Evolutionary conservation across 2,888 invertebrate genomes (phyloP).

Genomic region (Colostygia pectinataria): DNA sequence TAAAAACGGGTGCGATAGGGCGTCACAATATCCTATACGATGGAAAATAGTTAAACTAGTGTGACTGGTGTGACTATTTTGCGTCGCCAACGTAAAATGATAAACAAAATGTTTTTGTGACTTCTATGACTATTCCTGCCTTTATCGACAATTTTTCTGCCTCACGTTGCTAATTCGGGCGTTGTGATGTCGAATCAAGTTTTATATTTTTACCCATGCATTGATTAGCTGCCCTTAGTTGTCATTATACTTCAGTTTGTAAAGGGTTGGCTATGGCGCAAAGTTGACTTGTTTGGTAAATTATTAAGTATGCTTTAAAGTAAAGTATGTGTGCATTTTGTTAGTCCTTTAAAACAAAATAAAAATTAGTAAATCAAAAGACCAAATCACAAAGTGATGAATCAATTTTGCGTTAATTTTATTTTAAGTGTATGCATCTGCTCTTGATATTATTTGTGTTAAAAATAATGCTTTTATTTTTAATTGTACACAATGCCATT

Average conservation of each 20-base stretch:
- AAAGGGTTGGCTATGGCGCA: slow-evolving; percentile 42
- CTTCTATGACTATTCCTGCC: background rate
- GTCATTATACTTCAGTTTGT: slow-evolving; percentile 37
- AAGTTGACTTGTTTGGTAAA: slow-evolving; percentile 44
- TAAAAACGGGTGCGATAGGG: slow-evolving; percentile 19
- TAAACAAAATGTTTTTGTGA: background rate
- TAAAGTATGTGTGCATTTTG: slow-evolving; percentile 67
- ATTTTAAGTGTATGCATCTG: slow-evolving; percentile 70
- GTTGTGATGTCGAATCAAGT: slow-evolving; percentile 12
- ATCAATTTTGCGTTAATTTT: slow-evolving; percentile 62
- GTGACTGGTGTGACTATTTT: background rate
- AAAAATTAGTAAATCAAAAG: slow-evolving; percentile 55
- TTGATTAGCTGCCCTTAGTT: slow-evolving; percentile 8
- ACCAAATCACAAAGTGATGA: slow-evolving; percentile 80
- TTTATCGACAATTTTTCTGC: background rate
- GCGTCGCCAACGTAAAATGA: background rate
- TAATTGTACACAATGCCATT: slow-evolving; percentile 82
- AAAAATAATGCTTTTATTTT: slow-evolving; percentile 80
- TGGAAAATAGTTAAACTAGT: slow-evolving; percentile 6
- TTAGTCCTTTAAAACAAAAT: slow-evolving; percentile 57
- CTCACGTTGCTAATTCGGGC: background rate
- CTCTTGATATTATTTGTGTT: slow-evolving; percentile 81
- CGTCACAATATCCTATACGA: slow-evolving; percentile 3
- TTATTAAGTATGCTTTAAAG: slow-evolving; percentile 54
- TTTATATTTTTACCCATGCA: slow-evolving; percentile 15